phyloP scores from a whole-genome alignment of 2,888 invertebrate genomes.

The Bruchidius siliquastri region DNA sequence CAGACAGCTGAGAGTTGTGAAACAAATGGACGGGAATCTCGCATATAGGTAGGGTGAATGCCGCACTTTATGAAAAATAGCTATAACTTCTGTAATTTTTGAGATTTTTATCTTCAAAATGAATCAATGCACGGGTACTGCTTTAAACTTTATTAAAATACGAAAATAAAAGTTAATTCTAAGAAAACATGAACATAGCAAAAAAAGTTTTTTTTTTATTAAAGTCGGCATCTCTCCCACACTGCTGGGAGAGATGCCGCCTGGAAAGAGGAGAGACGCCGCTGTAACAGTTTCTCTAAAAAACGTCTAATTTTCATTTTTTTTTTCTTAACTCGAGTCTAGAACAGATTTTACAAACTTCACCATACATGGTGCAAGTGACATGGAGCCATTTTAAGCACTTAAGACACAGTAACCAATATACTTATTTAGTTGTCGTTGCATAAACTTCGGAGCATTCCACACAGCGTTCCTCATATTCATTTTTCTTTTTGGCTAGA shows the following conservation, averaged over 20 bases:
- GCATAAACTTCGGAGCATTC: conserved; percentile 8
- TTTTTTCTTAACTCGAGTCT: conserved; percentile 8
- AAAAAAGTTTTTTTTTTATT: conserved; percentile 1
- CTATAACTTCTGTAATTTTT: conserved; percentile 5
- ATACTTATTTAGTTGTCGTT: conserved; percentile 11
- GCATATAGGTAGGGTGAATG: too few relatives aligned
- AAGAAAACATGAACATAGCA: conserved; percentile 2
- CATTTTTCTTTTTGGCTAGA: conserved; percentile 7
- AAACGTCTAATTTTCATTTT: conserved; percentile 1
- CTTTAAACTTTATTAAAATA: conserved; percentile 7
- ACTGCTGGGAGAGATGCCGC: conserved; percentile 9
- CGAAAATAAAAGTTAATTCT: too few relatives aligned
- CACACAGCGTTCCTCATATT: conserved; percentile 9
- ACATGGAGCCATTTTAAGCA: not conserved
- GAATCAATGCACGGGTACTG: conserved; percentile 6
- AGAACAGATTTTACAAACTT: conserved; percentile 10
- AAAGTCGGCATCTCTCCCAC: conserved; percentile 8
- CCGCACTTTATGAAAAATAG: conserved; percentile 8
- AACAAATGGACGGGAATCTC: too few relatives aligned
- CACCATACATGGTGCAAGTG: conserved; percentile 9
- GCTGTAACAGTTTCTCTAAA: conserved; percentile 4
- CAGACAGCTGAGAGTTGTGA: too few relatives aligned
- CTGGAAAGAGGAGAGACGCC: conserved; percentile 8
- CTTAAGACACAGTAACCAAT: conserved; percentile 9
- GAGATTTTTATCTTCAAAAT: conserved; percentile 4